Conservation (phyloP, 2,797 vertebrate genomes). For the Characodon lateralis region DNA sequence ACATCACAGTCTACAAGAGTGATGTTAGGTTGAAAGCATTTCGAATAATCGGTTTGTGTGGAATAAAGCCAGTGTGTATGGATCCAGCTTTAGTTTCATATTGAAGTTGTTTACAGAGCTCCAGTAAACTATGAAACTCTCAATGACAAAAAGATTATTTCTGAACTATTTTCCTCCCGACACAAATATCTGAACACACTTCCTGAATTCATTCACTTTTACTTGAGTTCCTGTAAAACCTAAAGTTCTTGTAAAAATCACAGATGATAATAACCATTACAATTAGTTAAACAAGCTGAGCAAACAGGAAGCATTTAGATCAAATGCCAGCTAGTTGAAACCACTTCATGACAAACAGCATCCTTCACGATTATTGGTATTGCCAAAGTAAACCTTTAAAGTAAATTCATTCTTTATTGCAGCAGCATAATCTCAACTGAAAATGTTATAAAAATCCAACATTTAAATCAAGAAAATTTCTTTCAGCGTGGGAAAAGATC, state of each 20-base stretch:
- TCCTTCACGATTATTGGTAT: no score
- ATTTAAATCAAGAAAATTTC: background rate
- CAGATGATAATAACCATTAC: conserved; percentile 26
- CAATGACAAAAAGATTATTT: conserved; percentile 16
- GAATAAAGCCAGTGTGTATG: background rate
- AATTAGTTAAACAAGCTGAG: conserved; percentile 7
- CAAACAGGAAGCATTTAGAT: background rate
- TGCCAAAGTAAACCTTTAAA: no score
- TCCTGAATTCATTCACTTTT: conserved; percentile 28
- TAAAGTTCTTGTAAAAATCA: conserved; percentile 32
- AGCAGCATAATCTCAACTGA: no score
- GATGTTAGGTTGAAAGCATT: background rate
- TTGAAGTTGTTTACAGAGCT: background rate
- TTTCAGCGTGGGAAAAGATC: background rate
- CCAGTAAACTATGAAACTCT: conserved; percentile 3
- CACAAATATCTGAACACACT: conserved; percentile 20
- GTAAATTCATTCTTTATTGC: no score
- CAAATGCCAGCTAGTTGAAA: background rate
- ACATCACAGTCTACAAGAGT: background rate
- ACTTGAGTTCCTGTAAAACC: conserved; percentile 17
- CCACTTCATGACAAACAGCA: background rate
- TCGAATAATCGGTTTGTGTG: conserved; percentile 1
- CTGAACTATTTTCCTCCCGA: conserved; percentile 27
- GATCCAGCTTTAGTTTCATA: background rate
- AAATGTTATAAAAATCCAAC: background rate